Percentiles rank a stretch among this genome's conserved stretches.
Conservation (phyloP, 2,113 vertebrate species). For the Malurus cyaneus region DNA sequence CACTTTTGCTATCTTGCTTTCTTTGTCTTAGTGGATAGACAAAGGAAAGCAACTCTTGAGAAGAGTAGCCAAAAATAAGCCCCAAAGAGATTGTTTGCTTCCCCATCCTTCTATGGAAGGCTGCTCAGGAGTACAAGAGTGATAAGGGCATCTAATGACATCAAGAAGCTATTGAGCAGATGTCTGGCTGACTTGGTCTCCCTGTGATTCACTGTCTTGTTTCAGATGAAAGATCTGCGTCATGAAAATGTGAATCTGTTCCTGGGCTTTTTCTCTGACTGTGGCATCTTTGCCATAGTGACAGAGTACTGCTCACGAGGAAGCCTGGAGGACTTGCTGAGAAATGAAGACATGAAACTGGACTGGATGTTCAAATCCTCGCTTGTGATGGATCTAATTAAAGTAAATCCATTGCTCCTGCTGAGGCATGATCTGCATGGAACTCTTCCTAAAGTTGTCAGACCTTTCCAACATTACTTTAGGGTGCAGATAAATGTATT, state of each 20-base stretch:
- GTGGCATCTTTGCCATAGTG: constrained; percentile 84
- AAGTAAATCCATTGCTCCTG: constrained; percentile 72
- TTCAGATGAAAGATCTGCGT: constrained; percentile 88
- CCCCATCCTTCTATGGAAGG: neutral
- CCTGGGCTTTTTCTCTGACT: constrained; percentile 87
- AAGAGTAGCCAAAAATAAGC: neutral
- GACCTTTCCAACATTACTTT: neutral
- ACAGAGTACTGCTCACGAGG: constrained; percentile 89
- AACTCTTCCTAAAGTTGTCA: neutral
- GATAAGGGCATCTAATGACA: neutral
- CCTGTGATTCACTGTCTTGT: neutral
- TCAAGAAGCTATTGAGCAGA: neutral
- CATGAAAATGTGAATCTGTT: constrained; percentile 92
- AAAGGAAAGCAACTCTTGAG: neutral
- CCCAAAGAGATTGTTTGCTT: neutral
- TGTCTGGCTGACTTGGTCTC: neutral
- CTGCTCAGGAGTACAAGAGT: neutral
- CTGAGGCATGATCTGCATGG: neutral
- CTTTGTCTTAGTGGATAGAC: neutral
- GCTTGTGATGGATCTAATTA: constrained; percentile 90
- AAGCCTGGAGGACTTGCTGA: constrained; percentile 90
- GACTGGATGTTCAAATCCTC: constrained; percentile 98
- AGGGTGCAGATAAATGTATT: neutral
- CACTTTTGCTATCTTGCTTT: neutral
- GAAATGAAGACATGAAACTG: constrained; percentile 87